These are phyloP conservation scores for Cnemophilus loriae DNA, from an alignment of 2,113 vertebrate genomes.

Conservation along the genomic window DNA sequence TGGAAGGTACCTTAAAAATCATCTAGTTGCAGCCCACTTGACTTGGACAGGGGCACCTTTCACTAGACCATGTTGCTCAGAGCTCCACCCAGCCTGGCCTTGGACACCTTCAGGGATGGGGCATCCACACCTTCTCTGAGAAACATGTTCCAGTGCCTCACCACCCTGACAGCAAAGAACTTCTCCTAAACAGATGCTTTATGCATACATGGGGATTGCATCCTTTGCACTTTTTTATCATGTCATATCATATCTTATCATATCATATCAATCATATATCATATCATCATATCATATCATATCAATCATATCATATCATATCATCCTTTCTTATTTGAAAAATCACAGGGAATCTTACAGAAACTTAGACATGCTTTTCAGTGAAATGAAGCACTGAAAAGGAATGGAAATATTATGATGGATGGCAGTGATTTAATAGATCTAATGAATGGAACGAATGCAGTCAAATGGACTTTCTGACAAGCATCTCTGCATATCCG, in stretches of 20 bases:
- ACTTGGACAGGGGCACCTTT: no score
- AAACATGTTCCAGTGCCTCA: background rate
- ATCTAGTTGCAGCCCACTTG: background rate
- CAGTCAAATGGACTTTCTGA: background rate
- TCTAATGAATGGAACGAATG: background rate
- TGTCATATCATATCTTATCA: background rate
- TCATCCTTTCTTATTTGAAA: slow-evolving; percentile 4
- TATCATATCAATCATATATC: no score
- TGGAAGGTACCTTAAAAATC: background rate
- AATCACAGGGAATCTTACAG: slow-evolving; percentile 31
- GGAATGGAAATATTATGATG: background rate
- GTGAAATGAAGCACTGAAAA: slow-evolving; percentile 36
- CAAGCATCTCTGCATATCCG: fast-evolving
- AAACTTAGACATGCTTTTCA: slow-evolving; percentile 9
- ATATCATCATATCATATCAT: no score
- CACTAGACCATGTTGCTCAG: background rate
- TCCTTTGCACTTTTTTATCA: background rate
- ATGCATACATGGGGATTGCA: background rate
- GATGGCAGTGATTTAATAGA: background rate
- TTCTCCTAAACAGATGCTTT: background rate
- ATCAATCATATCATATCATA: no score
- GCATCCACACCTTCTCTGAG: background rate
- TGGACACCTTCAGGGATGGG: background rate
- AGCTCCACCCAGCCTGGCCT: no score
- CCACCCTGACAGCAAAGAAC: background rate